Evolutionary conservation across 2,888 invertebrate species (phyloP).

Genomic region (Drosophila niveifrons): DNA sequence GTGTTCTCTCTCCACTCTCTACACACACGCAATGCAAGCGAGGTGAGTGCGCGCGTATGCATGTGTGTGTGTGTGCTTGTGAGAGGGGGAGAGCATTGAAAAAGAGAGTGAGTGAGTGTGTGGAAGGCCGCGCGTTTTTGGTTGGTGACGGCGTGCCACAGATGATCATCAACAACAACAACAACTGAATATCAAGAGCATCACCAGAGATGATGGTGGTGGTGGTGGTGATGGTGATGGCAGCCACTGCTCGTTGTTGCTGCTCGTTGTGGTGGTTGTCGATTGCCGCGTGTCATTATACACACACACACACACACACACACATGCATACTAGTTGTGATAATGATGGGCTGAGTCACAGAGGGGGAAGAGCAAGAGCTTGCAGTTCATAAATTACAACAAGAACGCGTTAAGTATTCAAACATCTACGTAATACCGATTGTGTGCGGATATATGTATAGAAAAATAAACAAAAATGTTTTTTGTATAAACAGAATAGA

Average conservation of each 20-base stretch:
- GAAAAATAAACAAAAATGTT: not conserved
- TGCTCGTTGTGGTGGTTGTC: slow-evolving; percentile 38
- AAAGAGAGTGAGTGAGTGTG: slow-evolving; percentile 61
- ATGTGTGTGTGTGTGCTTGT: slow-evolving; percentile 14
- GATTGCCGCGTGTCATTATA: slow-evolving; percentile 59
- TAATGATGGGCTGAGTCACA: slow-evolving; percentile 28
- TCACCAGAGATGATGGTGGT: not conserved
- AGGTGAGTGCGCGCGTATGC: slow-evolving; percentile 5
- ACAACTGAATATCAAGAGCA: slow-evolving; percentile 27
- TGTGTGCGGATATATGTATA: not conserved
- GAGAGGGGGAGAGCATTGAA: slow-evolving; percentile 6
- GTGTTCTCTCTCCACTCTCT: slow-evolving; percentile 31
- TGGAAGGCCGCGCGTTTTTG: slow-evolving; percentile 76
- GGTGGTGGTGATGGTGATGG: slow-evolving; percentile 20
- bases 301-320: slow-evolving; percentile 24
- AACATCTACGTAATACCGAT: not conserved
- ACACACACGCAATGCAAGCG: slow-evolving; percentile 10
- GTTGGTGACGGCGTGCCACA: slow-evolving; percentile 77
- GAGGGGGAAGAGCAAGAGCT: slow-evolving; percentile 3
- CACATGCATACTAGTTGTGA: slow-evolving; percentile 36
- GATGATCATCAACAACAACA: slow-evolving; percentile 65
- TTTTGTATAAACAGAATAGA: not conserved
- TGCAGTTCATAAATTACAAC: slow-evolving; percentile 32
- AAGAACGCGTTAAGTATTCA: not conserved
- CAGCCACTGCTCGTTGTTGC: slow-evolving; percentile 14